These are phyloP conservation scores for Automeris io DNA, from an alignment of 2,888 invertebrate species.

Conservation along the genomic window DNA sequence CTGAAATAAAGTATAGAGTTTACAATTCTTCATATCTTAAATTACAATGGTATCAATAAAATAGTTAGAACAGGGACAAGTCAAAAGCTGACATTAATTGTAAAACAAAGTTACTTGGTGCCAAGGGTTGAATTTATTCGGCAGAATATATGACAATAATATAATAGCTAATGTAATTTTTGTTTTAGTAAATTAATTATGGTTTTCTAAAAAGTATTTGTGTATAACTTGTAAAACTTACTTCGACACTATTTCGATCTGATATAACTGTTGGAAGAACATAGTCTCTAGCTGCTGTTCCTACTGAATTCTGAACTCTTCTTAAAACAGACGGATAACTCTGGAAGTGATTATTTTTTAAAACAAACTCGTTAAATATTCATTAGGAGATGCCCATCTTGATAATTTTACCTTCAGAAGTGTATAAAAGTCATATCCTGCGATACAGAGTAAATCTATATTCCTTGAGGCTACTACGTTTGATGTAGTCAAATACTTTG, in stretches of 20 bases:
- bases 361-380: neutral
- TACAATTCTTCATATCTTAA: no score
- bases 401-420: conserved; percentile 51
- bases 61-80: no score
- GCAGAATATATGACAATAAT: no score
- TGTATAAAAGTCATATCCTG: conserved; percentile 63
- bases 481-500: conserved; percentile 56
- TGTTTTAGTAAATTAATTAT: no score
- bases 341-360: conserved; percentile 27
- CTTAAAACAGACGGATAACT: conserved; percentile 63
- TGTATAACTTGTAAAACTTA: conserved; percentile 18
- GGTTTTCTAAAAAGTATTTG: no score
- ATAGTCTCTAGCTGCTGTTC: conserved; percentile 58
- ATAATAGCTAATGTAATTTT: no score
- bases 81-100: no score
- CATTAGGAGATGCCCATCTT: neutral
- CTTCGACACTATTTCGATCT: conserved; percentile 37
- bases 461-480: conserved; percentile 66
- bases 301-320: conserved; percentile 56
- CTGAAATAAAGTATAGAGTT: no score
- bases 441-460: conserved; percentile 63
- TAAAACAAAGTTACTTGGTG: no score
- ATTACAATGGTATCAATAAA: no score
- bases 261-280: conserved; percentile 58
- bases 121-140: no score